Percentiles rank a stretch among this genome's conserved stretches.
Conservation (phyloP, 1,140 invertebrate genomes). For the Apolygus lucorum region DNA sequence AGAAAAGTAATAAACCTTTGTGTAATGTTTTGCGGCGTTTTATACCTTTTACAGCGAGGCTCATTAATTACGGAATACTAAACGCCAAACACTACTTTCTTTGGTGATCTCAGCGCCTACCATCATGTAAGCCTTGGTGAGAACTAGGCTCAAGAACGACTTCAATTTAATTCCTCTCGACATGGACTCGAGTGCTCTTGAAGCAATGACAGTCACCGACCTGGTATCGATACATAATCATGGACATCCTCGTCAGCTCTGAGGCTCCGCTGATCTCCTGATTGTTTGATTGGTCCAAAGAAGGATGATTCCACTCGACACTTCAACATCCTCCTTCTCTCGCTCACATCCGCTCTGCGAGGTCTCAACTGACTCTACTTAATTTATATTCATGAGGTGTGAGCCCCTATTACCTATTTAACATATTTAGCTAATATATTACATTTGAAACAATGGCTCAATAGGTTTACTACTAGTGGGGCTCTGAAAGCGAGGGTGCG, state of each 20-base stretch:
- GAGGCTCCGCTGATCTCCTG: slow-evolving; percentile 12
- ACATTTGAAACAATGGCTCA: slow-evolving; percentile 5
- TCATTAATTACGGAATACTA: too few species aligned
- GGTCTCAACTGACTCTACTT: slow-evolving; percentile 4
- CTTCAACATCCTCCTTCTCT: slow-evolving; percentile 9
- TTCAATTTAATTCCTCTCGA: not conserved
- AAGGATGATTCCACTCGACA: slow-evolving; percentile 16
- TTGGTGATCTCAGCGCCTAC: too few species aligned
- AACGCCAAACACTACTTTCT: too few species aligned
- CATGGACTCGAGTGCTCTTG: not conserved
- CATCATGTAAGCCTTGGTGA: too few species aligned
- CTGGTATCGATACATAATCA: slow-evolving; percentile 1
- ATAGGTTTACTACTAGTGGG: not conserved
- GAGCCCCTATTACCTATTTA: slow-evolving; percentile 4
- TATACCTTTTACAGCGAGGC: too few species aligned
- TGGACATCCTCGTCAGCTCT: slow-evolving; percentile 4
- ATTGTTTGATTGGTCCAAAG: slow-evolving; percentile 11
- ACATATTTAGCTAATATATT: slow-evolving; percentile 1
- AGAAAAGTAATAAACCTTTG: too few species aligned
- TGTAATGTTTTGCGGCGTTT: too few species aligned
- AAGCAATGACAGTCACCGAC: not conserved
- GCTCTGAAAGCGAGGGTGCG: too few species aligned
- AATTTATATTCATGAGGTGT: slow-evolving; percentile 13
- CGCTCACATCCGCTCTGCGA: not conserved
- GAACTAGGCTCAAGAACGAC: too few species aligned